A percentile compares a stretch with the other conserved stretches of the same genome.
Evolutionary conservation across 2,113 vertebrate genomes (phyloP).

Genomic region (Hiodon tergisus): DNA sequence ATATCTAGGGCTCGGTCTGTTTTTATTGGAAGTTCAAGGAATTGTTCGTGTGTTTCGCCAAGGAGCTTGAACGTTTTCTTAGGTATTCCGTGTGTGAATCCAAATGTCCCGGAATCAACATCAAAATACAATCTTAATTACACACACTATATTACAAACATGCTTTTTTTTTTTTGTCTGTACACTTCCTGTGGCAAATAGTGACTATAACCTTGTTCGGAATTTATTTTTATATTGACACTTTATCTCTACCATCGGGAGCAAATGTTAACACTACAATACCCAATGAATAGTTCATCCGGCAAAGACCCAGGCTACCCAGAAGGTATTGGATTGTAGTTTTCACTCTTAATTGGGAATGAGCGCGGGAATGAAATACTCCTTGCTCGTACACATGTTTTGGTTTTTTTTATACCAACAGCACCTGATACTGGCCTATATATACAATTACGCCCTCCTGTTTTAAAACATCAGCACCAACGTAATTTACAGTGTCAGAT

Average conservation of each 20-base stretch:
- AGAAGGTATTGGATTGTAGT: conserved; percentile 22
- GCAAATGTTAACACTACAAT: conserved; percentile 36
- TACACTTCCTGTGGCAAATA: conserved; percentile 37
- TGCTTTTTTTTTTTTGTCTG: conserved; percentile 43
- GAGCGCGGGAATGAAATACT: conserved; percentile 45
- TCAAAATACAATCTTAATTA: conserved; percentile 31
- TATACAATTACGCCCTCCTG: conserved; percentile 45
- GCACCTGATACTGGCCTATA: conserved; percentile 35
- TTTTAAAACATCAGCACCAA: conserved; percentile 61
- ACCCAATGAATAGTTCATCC: conserved; percentile 15
- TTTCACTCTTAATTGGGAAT: conserved; percentile 25
- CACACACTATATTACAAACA: conserved; percentile 38
- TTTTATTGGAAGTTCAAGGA: conserved; percentile 20
- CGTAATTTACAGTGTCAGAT: conserved; percentile 57
- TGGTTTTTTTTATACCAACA: conserved; percentile 41
- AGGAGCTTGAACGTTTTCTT: conserved; percentile 6
- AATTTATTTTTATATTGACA: conserved; percentile 3
- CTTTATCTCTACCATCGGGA: background rate
- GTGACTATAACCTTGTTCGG: conserved; percentile 19
- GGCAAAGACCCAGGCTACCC: conserved; percentile 10
- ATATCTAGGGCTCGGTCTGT: background rate
- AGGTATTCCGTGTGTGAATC: background rate
- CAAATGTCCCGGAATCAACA: conserved; percentile 15
- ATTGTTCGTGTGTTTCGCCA: background rate
- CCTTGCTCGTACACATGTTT: conserved; percentile 44